Evolutionary conservation across 2,113 vertebrate species (phyloP).

Genomic region (Perccottus glenii): DNA sequence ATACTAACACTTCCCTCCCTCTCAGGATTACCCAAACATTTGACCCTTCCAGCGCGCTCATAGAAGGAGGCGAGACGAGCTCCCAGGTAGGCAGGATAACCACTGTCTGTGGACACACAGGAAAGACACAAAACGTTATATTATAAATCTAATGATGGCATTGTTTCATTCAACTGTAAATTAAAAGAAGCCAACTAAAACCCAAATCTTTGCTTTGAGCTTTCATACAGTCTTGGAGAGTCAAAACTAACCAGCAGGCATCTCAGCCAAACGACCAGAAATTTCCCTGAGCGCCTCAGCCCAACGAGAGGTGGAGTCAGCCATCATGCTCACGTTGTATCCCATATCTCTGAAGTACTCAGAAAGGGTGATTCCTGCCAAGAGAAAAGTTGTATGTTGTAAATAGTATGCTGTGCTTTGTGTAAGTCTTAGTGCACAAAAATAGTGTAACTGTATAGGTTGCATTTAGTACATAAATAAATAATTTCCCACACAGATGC

Average conservation of each 20-base stretch:
- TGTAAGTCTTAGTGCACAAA: no score
- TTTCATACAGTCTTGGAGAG: neutral
- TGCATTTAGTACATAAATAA: no score
- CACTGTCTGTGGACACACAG: conserved; percentile 85
- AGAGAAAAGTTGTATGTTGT: conserved; percentile 8
- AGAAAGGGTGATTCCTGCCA: conserved; percentile 92
- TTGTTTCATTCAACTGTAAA: no score
- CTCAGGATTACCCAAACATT: conserved; percentile 97
- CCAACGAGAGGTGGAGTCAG: conserved; percentile 97
- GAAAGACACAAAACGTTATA: neutral
- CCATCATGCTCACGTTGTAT: conserved; percentile 99
- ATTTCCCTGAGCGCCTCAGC: conserved; percentile 97
- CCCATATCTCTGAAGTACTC: conserved; percentile 99
- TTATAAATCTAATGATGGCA: neutral
- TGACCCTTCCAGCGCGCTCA: conserved; percentile 94
- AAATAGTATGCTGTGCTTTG: neutral
- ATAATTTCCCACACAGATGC: neutral
- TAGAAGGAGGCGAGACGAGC: conserved; percentile 97
- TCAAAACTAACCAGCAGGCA: conserved; percentile 90
- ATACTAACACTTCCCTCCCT: conserved; percentile 98
- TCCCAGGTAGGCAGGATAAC: conserved; percentile 96
- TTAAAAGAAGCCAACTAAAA: no score
- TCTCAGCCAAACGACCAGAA: conserved; percentile 96
- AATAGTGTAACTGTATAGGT: no score
- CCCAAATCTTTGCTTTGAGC: no score